phyloP scores from a whole-genome alignment of 2,113 vertebrate genomes.

The Platysternon megacephalum region DNA sequence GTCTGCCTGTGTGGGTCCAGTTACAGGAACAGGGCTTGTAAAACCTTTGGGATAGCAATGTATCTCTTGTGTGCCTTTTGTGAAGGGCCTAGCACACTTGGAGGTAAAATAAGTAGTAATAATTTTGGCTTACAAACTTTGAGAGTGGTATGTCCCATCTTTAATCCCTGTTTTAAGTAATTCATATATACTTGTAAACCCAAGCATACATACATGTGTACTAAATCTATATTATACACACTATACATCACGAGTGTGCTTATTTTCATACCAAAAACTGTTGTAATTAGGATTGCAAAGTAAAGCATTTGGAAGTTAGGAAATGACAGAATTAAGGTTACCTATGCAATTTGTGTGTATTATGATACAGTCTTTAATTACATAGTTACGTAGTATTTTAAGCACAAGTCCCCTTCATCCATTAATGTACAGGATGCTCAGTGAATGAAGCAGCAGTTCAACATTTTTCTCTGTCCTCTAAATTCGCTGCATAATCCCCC shows the following conservation, averaged over 20 bases:
- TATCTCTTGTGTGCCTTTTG: background rate
- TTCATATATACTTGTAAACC: background rate
- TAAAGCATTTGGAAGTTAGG: background rate
- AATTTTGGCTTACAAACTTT: background rate
- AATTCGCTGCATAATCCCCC: background rate
- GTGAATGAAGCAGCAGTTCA: background rate
- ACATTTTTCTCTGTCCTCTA: background rate
- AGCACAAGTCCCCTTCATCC: background rate
- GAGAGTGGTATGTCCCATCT: too few species aligned
- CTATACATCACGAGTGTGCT: background rate
- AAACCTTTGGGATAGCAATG: background rate
- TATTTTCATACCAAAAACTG: background rate
- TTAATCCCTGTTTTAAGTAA: background rate
- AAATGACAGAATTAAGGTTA: background rate
- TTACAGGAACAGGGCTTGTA: background rate
- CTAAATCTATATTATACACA: background rate
- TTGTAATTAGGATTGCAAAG: background rate
- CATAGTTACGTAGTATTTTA: background rate
- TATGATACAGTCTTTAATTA: background rate
- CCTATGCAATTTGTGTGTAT: background rate
- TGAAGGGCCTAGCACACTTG: background rate
- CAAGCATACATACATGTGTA: background rate
- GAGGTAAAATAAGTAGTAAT: background rate
- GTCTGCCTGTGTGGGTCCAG: background rate
- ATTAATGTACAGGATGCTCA: background rate